Evolutionary conservation across 37 sponge, comb jelly and placozoan genomes (phyloP).

Genomic region (Halichondria panicea): DNA sequence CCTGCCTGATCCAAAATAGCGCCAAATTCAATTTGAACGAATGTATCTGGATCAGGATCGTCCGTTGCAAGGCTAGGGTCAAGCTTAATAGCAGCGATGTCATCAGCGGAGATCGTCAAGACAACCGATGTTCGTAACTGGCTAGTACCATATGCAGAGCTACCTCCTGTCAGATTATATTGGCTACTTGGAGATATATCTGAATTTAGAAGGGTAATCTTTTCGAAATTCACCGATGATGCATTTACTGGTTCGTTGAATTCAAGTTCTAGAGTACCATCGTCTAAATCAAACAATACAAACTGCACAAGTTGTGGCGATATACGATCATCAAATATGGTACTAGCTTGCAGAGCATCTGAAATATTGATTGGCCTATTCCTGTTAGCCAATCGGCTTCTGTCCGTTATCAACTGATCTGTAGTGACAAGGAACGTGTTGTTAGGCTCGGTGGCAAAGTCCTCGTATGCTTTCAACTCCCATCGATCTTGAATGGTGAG

Average conservation of each 20-base stretch:
- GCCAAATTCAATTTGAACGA: constrained; percentile 34
- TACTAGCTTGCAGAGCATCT: constrained; percentile 31
- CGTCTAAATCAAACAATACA: constrained; percentile 42
- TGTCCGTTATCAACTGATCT: constrained; percentile 51
- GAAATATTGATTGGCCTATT: constrained; percentile 22
- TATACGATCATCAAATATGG: constrained; percentile 26
- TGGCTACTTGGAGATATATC: background rate
- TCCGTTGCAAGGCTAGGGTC: constrained; percentile 34
- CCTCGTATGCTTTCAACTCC: constrained; percentile 72
- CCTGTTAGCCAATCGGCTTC: constrained; percentile 17
- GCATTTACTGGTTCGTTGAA: constrained; percentile 87
- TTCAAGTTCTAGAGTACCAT: constrained; percentile 29
- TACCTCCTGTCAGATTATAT: constrained; percentile 23
- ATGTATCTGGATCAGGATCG: background rate
- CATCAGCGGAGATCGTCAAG: constrained; percentile 33
- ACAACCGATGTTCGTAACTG: constrained; percentile 28
- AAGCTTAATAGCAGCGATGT: constrained; percentile 46
- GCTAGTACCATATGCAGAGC: constrained; percentile 29
- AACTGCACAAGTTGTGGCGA: constrained; percentile 33
- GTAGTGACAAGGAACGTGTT: constrained; percentile 63
- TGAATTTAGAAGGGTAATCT: constrained; percentile 36
- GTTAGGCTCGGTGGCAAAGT: constrained; percentile 54
- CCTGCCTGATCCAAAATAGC: constrained; percentile 70
- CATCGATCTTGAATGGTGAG: constrained; percentile 36
- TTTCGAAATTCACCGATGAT: constrained; percentile 46